Conservation (phyloP, 2,113 vertebrate species). For the Pseudonaja textilis region DNA sequence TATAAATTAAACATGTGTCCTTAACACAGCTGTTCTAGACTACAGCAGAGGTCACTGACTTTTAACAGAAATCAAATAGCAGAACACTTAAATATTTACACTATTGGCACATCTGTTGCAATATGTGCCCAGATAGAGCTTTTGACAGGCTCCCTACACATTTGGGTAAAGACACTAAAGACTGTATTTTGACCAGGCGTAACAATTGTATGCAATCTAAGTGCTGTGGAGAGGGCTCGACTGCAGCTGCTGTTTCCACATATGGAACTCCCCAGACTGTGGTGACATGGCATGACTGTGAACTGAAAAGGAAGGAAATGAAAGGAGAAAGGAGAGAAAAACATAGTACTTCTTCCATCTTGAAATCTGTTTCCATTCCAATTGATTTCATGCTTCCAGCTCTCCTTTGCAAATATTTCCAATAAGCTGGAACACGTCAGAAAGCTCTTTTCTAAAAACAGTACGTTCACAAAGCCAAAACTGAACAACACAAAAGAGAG, state of each 20-base stretch:
- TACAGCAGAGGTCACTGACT: background rate
- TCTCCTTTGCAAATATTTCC: background rate
- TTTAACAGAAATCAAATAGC: background rate
- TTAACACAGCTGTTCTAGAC: conserved; percentile 4
- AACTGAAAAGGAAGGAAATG: background rate
- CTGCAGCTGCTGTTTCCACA: background rate
- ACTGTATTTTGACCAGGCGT: background rate
- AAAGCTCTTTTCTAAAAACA: background rate
- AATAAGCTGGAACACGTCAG: background rate
- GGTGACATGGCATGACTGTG: background rate
- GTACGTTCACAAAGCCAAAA: background rate
- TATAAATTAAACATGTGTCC: background rate
- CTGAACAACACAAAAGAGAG: background rate
- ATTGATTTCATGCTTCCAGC: background rate
- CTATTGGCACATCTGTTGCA: background rate
- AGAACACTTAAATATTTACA: conserved; percentile 15
- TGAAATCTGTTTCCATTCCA: background rate
- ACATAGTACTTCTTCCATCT: background rate
- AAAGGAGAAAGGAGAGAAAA: background rate
- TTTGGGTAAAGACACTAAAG: background rate
- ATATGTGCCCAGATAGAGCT: background rate
- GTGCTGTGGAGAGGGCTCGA: background rate
- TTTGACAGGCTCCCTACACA: background rate
- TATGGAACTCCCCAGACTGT: background rate
- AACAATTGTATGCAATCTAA: background rate